phyloP scores from a whole-genome alignment of 2,888 invertebrate species.

The Azorinus chamasolen region DNA sequence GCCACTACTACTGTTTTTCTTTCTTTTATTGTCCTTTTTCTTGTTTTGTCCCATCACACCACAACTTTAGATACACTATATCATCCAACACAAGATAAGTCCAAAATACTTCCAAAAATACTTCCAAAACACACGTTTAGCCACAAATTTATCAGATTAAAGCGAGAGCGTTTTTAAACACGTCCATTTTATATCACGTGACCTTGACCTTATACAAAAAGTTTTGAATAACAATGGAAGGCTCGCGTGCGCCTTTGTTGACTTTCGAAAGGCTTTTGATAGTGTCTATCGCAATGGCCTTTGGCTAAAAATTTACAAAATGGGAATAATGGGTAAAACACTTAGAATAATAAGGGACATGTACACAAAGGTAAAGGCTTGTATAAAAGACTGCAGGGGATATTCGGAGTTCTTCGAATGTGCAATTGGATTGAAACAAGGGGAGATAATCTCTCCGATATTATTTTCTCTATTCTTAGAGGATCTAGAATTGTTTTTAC shows the following conservation, averaged over 20 bases:
- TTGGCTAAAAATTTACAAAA: conserved; percentile 13
- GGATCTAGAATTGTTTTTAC: conserved; percentile 21
- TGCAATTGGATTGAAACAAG: conserved; percentile 17
- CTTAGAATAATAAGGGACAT: conserved; percentile 1
- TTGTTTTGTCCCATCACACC: no score
- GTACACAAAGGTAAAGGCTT: conserved; percentile 4
- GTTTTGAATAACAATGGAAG: no score
- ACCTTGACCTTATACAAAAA: no score
- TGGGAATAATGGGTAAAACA: conserved; percentile 9
- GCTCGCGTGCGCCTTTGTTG: conserved; percentile 5
- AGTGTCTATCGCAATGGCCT: conserved; percentile 15
- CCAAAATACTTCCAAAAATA: no score
- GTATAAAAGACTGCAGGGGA: not conserved
- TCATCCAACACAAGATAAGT: no score
- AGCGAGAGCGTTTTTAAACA: no score
- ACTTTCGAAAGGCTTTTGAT: conserved; percentile 24
- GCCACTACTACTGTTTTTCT: no score
- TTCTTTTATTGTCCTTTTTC: no score
- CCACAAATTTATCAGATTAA: no score
- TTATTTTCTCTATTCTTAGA: conserved; percentile 12
- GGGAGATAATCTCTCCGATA: conserved; percentile 14
- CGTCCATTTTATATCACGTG: no score
- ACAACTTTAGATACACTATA: no score
- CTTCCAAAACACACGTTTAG: no score
- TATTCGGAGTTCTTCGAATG: conserved; percentile 2